Evolutionary conservation across 2,888 invertebrate genomes (phyloP), one percentile per base, ranked within the genome.

Genomic region (Byasa hedistus): DNA sequence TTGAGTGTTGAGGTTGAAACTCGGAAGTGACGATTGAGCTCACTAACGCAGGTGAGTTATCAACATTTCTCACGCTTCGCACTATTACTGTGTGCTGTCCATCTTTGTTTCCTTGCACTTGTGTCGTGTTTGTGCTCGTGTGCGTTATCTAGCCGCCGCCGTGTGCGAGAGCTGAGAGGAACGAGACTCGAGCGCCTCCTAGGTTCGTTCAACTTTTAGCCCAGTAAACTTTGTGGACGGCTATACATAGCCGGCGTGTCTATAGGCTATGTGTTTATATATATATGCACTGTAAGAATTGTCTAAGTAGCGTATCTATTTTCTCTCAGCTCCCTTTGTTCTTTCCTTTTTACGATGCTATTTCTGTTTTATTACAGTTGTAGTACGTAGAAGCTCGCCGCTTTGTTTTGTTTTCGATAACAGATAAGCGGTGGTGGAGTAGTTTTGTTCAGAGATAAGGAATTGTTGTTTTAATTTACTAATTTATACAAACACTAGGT

Each of bases 131-230:
- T 32, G 73, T 76, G 75, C 74, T 39, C 15, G 77, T 73, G 77
- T 72, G 77, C 74, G 75, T 74, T 79, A 73, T 78, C 73, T 73
- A 58, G 22, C 59, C 65, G 71, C 59, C 69, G 58, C 19, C 80
- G 88, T 89, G 87, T 87, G 88, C 71, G 89, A 74, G 82, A 76
- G 85, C 82, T 84, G 80, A 88, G 89, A 89, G 85, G 84, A 88
- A 24, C 66, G 66, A 86, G 87, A 85, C 83, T 78, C 79, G 78
- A 79, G 82, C 78, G 82, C 83, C 85, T 83, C 86, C 85, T 84
- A 83, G 85, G 91, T 89, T 88, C 90, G 79, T 91, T 92, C 91
- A 91, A 89, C 92, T 92, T 91, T 89, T 92, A 91, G 90, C 92
- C 92, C 85, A 92, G 91, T 92, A 91, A 92, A 92, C 91, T 91